phyloP scores from a whole-genome alignment of 2,113 vertebrate species.

The Bubo scandiacus region DNA sequence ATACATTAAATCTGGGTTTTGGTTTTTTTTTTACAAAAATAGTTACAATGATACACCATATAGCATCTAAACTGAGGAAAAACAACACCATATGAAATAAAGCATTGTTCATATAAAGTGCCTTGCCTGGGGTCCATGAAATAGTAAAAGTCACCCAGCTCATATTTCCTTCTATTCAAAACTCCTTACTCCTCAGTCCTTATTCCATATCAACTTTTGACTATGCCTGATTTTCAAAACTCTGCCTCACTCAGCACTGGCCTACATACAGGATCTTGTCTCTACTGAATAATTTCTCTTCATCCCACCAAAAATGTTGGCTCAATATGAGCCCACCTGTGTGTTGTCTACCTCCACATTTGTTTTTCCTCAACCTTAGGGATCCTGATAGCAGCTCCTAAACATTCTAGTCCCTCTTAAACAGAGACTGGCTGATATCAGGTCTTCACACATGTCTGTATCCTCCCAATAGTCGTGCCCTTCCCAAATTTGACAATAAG shows the following conservation, averaged over 20 bases:
- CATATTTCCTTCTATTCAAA: neutral
- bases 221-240: neutral
- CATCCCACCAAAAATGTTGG: neutral
- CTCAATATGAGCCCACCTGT: neutral
- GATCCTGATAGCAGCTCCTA: neutral
- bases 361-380: neutral
- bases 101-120: neutral
- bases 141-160: neutral
- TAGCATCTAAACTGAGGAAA: neutral
- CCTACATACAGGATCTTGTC: neutral
- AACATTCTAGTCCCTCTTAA: neutral
- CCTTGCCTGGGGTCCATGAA: neutral
- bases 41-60: neutral
- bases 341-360: neutral
- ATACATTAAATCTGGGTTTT: neutral
- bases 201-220: neutral
- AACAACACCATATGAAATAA: neutral
- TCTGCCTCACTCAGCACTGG: neutral
- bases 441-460: neutral
- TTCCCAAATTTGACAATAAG: neutral
- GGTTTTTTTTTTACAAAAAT: neutral
- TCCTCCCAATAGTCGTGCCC: neutral
- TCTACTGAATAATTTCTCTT: neutral
- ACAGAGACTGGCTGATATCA: rapidly evolving
- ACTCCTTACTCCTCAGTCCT: neutral